Base-by-base conservation (phyloP, 2,113 vertebrate species). In the Sapayoa aenigma region DNA sequence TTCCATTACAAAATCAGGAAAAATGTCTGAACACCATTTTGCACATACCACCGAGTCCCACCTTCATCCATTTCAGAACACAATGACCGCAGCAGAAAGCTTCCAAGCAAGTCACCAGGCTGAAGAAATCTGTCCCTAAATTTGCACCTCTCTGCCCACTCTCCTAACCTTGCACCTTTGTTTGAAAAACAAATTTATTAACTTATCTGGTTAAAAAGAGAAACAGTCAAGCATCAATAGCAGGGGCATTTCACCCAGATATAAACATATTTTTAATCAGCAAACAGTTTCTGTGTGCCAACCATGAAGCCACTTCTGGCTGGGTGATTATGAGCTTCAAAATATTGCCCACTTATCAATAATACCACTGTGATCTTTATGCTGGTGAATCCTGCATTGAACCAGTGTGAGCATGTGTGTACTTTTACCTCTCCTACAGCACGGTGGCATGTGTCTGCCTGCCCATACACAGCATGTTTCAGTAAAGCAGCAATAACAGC, bases 21-120 rank as follows among this genome's bases (percentile, higher is more conserved):
- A 66, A 85, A 39, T 0, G 6, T 20, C 1, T 33, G n/a, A 78
- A 33, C 18, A n/a, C 6, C n/a, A 28, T 17, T 82, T 24, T 3
- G 24, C 19, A 65, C 0, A 0, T 4, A 15, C 12, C 12, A 12
- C 44, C 15, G 30, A 27, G 33, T 11, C 2, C 2, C 14, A 31
- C 17, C 53, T 56, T 25, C 3, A 52, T 7, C 8, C 1, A 4
- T 14, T 74, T 37, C 20, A 15, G 49, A 16, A 44, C 41, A 17
- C 4, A 2, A 75, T 9, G 19, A 24, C 8, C 7, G 9, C 18
- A 68, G 50, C 28, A 23, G n/a, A 56, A 58, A 93, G 85, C 11
- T 42, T 39, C 24, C 16, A 20, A 68, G 18, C 18, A 46, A 62
- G 60, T 4, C 35, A n/a, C 31, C 35, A 55, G 81, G 66, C 19